Base-by-base conservation (phyloP, 2,797 vertebrate genomes). In the Anas capensis region DNA sequence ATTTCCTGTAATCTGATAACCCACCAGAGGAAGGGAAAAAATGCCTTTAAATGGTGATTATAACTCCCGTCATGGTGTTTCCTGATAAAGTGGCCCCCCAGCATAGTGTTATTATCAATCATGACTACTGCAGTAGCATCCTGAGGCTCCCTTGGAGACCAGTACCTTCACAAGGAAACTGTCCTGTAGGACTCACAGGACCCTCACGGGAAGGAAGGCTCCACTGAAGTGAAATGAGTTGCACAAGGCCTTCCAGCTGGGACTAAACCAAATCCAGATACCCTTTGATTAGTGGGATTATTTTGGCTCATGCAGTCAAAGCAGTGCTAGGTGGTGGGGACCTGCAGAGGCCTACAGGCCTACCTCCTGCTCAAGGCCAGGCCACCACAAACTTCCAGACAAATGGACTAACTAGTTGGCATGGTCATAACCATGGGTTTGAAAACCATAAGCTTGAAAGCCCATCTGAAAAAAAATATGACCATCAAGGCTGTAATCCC, bases 1-100 rank as follows among this genome's bases (percentile, higher is more conserved):
- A 12, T 82, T 96, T 96, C 94, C 84, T 93, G 92, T 96, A 96
- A 96, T 87, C 95, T 89, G 94, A 94, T 95, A 86, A 92, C 51
- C 53, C 90, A 87, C 72, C 16, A 61, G 91, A 88, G 93, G 68
- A 88, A 90, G 49, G 60, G 44, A 56, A 1, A 48, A 92, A 93
- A 91, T 73, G 87, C 36, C 78, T 92, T 91, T 86, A 92, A 92
- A 92, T 58, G 54, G 81, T 49, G 61, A 92, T 86, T 80, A 86
- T 77, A 83, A 86, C 86, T 80, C 84, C 84, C 11, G 8, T 88
- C 77, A 53, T 66, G 84, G 77, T 65, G 84, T 73, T 95, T 92
- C 90, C 90, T 83, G 90, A 80, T 65, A 27, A 81, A 83, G 72
- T 44, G 57, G 56, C 51, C 65, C 49, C 48, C 64, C 84, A 92